Evolutionary conservation across 2,888 invertebrate species (phyloP).

Genomic region (Amblyteles armatorius): DNA sequence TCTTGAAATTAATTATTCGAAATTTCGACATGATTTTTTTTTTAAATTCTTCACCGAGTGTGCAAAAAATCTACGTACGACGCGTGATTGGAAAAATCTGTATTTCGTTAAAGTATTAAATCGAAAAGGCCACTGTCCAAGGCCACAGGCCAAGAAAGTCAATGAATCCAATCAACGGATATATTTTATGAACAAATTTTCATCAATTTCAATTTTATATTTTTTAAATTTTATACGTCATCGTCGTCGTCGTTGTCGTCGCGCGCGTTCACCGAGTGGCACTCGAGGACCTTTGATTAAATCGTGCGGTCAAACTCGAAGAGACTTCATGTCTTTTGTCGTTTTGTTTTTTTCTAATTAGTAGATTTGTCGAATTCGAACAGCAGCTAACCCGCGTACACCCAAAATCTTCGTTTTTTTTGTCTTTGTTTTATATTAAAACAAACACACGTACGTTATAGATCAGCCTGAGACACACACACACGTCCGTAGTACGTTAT

Average conservation of each 20-base stretch:
- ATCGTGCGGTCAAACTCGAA: constrained; percentile 32
- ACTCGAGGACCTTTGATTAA: constrained; percentile 28
- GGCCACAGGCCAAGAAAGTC: constrained; percentile 81
- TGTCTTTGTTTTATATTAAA: constrained; percentile 24
- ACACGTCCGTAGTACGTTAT: constrained; percentile 19
- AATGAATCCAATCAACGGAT: constrained; percentile 77
- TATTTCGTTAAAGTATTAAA: constrained; percentile 77
- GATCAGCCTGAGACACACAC: constrained; percentile 26
- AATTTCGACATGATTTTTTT: constrained; percentile 20
- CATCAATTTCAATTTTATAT: constrained; percentile 16
- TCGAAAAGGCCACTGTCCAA: constrained; percentile 83
- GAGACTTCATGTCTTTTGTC: constrained; percentile 58
- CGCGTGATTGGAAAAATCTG: constrained; percentile 69
- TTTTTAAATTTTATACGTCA: constrained; percentile 24
- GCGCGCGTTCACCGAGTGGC: constrained; percentile 12
- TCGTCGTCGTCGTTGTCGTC: background rate
- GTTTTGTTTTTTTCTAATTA: constrained; percentile 18
- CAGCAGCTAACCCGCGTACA: constrained; percentile 16
- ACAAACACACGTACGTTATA: constrained; percentile 40
- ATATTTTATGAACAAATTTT: constrained; percentile 55
- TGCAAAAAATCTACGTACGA: constrained; percentile 50
- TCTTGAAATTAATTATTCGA: constrained; percentile 2
- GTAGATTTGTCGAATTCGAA: constrained; percentile 32
- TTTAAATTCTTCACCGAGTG: constrained; percentile 8
- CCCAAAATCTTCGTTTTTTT: background rate